phyloP scores from a whole-genome alignment of 2,888 invertebrate species.

The Zootermopsis nevadensis region DNA sequence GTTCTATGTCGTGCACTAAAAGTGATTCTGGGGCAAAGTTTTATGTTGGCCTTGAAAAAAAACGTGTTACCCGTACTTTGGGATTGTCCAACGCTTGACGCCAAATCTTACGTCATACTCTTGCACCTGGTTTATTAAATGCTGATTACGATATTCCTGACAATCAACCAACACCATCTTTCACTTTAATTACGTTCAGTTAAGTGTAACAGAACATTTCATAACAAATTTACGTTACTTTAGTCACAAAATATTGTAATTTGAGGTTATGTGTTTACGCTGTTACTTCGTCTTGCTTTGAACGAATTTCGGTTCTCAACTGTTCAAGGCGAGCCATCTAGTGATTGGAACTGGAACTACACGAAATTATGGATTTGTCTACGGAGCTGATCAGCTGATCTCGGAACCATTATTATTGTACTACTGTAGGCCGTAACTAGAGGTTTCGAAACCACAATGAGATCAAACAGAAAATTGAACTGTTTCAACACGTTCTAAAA shows the following conservation, averaged over 20 bases:
- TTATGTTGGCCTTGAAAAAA: conserved; percentile 35
- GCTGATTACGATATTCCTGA: not conserved
- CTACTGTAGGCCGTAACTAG: not conserved
- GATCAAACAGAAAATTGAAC: not conserved
- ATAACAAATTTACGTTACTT: not conserved
- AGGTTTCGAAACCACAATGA: not conserved
- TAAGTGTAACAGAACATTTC: not conserved
- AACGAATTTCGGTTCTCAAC: conserved; percentile 36
- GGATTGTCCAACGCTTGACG: conserved; percentile 27
- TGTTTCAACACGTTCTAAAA: not conserved
- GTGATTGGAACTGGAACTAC: conserved; percentile 17
- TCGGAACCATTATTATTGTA: not conserved
- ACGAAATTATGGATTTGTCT: conserved; percentile 41
- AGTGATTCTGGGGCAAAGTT: not conserved
- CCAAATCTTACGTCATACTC: conserved; percentile 28
- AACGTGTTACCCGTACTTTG: conserved; percentile 28
- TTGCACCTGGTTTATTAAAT: conserved; percentile 32
- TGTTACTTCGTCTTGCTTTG: not conserved
- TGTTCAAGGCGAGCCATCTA: conserved; percentile 44
- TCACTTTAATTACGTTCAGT: not conserved
- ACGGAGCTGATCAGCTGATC: conserved; percentile 44
- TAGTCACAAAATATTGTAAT: not conserved
- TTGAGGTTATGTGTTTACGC: conserved; percentile 40
- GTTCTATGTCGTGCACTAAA: conserved; percentile 10
- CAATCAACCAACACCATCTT: not conserved